phyloP scores from a whole-genome alignment of 2,113 vertebrate genomes.

The Perca fluviatilis region DNA sequence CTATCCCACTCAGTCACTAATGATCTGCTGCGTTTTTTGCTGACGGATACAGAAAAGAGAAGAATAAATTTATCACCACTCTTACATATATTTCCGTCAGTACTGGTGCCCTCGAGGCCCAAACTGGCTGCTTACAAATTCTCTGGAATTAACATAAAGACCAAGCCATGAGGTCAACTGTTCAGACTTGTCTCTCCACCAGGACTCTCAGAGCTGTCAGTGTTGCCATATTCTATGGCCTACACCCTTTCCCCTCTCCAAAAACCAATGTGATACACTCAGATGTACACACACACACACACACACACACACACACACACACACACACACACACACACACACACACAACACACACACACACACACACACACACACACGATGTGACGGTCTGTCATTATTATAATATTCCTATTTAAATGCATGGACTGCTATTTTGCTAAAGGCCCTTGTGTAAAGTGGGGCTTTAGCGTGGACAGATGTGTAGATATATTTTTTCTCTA shows the following conservation, averaged over 20 bases:
- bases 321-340: constrained; percentile 29
- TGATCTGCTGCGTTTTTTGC: constrained; percentile 31
- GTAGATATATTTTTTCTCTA: constrained; percentile 16
- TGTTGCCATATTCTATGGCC: constrained; percentile 75
- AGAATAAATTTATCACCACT: constrained; percentile 50
- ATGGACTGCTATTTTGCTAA: constrained; percentile 92
- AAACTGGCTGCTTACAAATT: constrained; percentile 66
- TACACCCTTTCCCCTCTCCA: constrained; percentile 39
- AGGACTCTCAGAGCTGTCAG: constrained; percentile 68
- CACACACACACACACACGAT: constrained; percentile 33
- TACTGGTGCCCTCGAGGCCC: constrained; percentile 46
- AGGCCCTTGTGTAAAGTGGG: constrained; percentile 78
- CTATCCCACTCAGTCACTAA: constrained; percentile 12
- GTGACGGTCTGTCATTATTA: constrained; percentile 88
- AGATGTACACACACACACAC: constrained; percentile 31
- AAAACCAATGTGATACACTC: constrained; percentile 42
- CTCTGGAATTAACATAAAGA: constrained; percentile 67
- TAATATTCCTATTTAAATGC: constrained; percentile 99
- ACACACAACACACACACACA: constrained; percentile 28
- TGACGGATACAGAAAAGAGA: constrained; percentile 40
- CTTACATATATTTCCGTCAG: constrained; percentile 55
- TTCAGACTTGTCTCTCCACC: constrained; percentile 65
- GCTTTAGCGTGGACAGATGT: constrained; percentile 63
- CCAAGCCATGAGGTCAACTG: constrained; percentile 70
- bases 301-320: constrained; percentile 31